Percentiles rank a stretch among this genome's conserved stretches.
These are phyloP conservation scores for Chitala chitala DNA, from an alignment of 2,113 vertebrate genomes.

Conservation along the genomic window DNA sequence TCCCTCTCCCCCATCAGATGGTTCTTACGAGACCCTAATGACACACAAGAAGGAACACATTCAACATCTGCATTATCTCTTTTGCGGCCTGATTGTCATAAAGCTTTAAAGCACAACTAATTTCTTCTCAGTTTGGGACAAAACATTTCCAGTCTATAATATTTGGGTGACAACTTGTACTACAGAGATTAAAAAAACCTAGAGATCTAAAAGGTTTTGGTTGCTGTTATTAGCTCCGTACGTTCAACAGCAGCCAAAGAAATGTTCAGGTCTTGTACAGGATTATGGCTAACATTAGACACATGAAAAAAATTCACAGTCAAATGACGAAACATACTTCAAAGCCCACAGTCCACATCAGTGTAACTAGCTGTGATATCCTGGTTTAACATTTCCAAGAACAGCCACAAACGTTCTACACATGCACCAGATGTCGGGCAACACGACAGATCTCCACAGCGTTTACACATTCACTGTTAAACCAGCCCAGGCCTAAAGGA, in stretches of 20 bases:
- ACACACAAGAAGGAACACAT: background rate
- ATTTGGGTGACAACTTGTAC: no score
- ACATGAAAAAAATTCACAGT: background rate
- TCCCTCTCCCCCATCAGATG: slow-evolving; percentile 52
- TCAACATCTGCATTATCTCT: background rate
- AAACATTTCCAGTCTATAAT: no score
- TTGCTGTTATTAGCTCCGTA: no score
- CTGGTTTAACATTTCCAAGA: no score
- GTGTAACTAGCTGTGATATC: no score
- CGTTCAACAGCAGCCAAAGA: no score
- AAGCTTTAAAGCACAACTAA: no score
- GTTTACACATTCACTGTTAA: background rate
- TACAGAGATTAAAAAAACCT: no score
- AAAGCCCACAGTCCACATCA: no score
- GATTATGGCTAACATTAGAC: background rate
- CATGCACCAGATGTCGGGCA: background rate
- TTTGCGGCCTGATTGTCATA: background rate
- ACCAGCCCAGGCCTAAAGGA: background rate
- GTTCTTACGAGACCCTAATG: slow-evolving; percentile 59
- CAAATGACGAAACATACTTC: background rate
- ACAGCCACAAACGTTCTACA: background rate
- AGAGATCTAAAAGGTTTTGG: no score
- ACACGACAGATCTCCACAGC: background rate
- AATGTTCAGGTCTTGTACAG: no score
- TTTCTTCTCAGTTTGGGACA: no score